phyloP scores from a whole-genome alignment of 2,113 vertebrate species.

The Syngnathus scovelli region DNA sequence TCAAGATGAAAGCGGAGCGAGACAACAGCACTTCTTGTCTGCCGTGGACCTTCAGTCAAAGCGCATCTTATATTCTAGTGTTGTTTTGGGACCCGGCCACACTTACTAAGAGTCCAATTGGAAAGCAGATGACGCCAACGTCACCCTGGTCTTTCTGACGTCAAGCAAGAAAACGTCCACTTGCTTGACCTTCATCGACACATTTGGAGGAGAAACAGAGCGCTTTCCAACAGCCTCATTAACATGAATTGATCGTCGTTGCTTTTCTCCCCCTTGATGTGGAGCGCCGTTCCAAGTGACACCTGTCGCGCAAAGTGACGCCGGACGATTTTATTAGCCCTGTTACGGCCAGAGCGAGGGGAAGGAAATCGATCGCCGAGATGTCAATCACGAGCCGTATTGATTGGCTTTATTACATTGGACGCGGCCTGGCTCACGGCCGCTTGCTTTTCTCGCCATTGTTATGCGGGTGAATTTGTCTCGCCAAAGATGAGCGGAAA shows the following conservation, averaged over 20 bases:
- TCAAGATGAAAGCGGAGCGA: no score
- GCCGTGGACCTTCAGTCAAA: no score
- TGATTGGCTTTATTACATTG: conserved; percentile 49
- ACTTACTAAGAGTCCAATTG: not conserved
- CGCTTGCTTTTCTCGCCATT: conserved; percentile 41
- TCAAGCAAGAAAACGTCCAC: conserved; percentile 37
- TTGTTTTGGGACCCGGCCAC: not conserved
- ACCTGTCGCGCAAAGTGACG: conserved; percentile 61
- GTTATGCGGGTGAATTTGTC: conserved; percentile 10
- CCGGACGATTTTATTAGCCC: conserved; percentile 52
- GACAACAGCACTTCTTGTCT: no score
- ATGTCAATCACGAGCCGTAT: conserved; percentile 46
- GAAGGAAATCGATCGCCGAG: conserved; percentile 30
- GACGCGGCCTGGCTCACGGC: conserved; percentile 41
- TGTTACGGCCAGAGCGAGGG: conserved; percentile 25
- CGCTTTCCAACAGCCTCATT: conserved; percentile 70
- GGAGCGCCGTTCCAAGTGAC: conserved; percentile 47
- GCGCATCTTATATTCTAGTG: no score
- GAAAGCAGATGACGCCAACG: conserved; percentile 17
- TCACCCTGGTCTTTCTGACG: conserved; percentile 28
- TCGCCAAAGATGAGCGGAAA: not conserved
- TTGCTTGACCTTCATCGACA: conserved; percentile 75
- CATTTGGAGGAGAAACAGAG: conserved; percentile 57
- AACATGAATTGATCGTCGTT: conserved; percentile 61
- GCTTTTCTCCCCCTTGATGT: conserved; percentile 58